phyloP scores from a whole-genome alignment of 2,113 vertebrate species.

The Ptilonorhynchus violaceus region DNA sequence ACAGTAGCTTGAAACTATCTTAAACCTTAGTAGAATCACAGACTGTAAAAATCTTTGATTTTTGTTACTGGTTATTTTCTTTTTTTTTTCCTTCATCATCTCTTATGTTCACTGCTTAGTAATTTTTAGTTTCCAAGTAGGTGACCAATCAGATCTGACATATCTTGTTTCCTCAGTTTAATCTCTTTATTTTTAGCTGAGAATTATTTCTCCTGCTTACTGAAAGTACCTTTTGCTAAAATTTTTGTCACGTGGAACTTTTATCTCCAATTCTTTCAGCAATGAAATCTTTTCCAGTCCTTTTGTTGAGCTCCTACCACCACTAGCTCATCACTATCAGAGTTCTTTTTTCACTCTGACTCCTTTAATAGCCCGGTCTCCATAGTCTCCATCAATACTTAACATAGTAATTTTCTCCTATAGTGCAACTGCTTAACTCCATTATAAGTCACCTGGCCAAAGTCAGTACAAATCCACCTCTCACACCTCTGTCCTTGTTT shows the following conservation, averaged over 20 bases:
- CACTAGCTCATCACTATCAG: not conserved
- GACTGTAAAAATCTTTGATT: not conserved
- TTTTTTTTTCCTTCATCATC: not conserved
- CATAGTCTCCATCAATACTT: not conserved
- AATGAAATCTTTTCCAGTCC: not conserved
- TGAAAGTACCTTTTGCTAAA: not conserved
- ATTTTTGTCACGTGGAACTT: not conserved
- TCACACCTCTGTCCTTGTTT: not conserved
- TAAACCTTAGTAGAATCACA: not conserved
- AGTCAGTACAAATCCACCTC: not conserved
- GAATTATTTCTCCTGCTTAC: not conserved
- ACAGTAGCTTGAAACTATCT: not conserved
- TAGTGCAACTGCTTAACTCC: not conserved
- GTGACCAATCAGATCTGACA: not conserved
- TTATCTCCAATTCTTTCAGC: not conserved
- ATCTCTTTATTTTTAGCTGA: not conserved
- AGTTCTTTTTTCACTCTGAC: not conserved
- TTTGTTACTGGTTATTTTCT: not conserved
- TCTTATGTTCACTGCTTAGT: not conserved
- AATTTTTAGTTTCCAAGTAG: not conserved
- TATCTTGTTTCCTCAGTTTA: not conserved
- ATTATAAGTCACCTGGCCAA: not conserved
- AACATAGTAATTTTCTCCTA: not conserved
- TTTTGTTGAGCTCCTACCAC: not conserved
- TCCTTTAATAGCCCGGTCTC: not conserved